phyloP scores from a whole-genome alignment of 1,140 invertebrate genomes.

The Trichonephila inaurata region DNA sequence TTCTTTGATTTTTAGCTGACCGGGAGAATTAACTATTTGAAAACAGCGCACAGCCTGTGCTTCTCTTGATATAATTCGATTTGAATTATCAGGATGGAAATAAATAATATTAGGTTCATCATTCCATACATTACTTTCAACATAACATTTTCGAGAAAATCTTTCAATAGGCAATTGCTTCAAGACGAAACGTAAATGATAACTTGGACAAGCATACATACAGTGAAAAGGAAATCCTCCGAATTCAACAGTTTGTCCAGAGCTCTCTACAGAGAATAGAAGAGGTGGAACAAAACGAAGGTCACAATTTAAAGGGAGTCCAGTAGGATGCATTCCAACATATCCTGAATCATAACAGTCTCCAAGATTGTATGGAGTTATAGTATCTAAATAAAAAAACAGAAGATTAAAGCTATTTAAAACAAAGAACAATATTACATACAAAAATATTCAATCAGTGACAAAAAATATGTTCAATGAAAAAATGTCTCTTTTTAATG shows the following conservation, averaged over 20 bases:
- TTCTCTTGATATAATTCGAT: conserved; percentile 6
- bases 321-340: conserved; percentile 25
- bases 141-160: not conserved
- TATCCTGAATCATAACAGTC: not conserved
- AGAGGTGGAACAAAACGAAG: conserved; percentile 14
- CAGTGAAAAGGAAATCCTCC: conserved; percentile 50
- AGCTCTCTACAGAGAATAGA: conserved; percentile 22
- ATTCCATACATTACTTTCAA: conserved; percentile 33
- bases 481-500: too few species aligned
- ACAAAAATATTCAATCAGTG: not conserved
- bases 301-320: conserved; percentile 41
- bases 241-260: conserved; percentile 11
- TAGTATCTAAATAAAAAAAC: not conserved
- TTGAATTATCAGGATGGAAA: conserved; percentile 55
- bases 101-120: conserved; percentile 8
- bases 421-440: not conserved
- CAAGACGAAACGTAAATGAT: not conserved
- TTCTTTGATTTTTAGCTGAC: not conserved
- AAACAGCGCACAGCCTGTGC: not conserved
- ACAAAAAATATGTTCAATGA: not conserved
- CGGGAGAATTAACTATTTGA: conserved; percentile 3
- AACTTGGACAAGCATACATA: conserved; percentile 1
- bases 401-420: not conserved
- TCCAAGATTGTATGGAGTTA: conserved; percentile 13
- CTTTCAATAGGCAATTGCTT: not conserved